Base-by-base conservation (phyloP, 1,140 invertebrate genomes). In the Grapholita molesta region DNA sequence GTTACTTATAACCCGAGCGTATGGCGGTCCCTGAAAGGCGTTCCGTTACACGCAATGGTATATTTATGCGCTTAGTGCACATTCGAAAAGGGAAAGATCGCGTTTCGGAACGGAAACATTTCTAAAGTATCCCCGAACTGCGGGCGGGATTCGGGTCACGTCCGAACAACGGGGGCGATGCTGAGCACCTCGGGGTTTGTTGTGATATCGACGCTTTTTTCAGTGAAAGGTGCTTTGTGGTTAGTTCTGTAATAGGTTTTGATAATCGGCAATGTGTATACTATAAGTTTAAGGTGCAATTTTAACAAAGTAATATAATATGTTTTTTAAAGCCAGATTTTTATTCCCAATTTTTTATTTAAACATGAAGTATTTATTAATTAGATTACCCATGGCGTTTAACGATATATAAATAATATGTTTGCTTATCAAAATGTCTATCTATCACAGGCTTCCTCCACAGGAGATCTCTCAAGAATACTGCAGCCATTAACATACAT, bases 201-300 rank as follows among this genome's bases (percentile, higher is more conserved):
- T 85, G 84, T 86, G 85, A 86, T 89, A 88, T 89, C 82, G 78
- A 77, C 77, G 73, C 78, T 85, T 85, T 85, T 88, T 84, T 78
- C 76, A 82, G 80, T 84, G 84, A 7, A 8, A 48, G 6, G 42
- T 48, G 42, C 18, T 21, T 21, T 21, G 42, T 15, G 42, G 42
- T 21, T 21, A 48, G 4, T 21, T 15, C 1, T n/a, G 28, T 7
- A 30, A 30, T 7, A 4, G 28, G 42, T 21, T 21, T 18, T 21
- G 42, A 9, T 18, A 0, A 48, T 48, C n/a, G n/a, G n/a, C n/a
- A n/a, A n/a, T n/a, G n/a, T n/a, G n/a, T n/a, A n/a, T n/a, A n/a
- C n/a, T n/a, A n/a, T n/a, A n/a, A n/a, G n/a, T n/a, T n/a, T n/a
- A n/a, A n/a, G n/a, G n/a, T n/a, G n/a, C n/a, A n/a, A n/a, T n/a